Conservation (phyloP, 2,888 invertebrate genomes). For the Crossocerus cetratus region DNA sequence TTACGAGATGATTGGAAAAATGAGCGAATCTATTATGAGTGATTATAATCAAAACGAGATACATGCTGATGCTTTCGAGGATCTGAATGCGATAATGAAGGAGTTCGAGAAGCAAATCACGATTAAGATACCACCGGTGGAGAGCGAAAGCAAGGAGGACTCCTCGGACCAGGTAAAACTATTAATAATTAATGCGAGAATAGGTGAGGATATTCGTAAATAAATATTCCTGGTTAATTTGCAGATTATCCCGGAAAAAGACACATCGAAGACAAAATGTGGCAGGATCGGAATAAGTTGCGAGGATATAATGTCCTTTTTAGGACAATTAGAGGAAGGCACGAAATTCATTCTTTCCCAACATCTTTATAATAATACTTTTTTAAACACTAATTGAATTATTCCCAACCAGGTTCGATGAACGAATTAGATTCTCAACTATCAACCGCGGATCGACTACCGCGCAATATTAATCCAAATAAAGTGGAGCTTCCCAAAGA, state of each 20-base stretch:
- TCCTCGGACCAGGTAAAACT: no score
- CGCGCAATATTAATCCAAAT: neutral
- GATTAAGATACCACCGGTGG: constrained; percentile 18
- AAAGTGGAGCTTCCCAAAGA: neutral
- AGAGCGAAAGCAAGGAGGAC: neutral
- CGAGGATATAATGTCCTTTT: constrained; percentile 70
- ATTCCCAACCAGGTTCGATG: constrained; percentile 12
- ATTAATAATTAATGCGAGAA: no score
- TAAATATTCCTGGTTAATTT: neutral
- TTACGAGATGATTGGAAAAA: no score
- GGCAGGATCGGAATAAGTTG: constrained; percentile 59
- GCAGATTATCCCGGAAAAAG: constrained; percentile 54
- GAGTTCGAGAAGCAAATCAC: constrained; percentile 62
- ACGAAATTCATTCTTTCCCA: constrained; percentile 7
- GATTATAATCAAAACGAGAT: constrained; percentile 69
- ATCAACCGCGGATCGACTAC: neutral
- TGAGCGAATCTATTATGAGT: constrained; percentile 10
- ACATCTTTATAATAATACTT: neutral
- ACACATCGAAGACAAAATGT: constrained; percentile 47
- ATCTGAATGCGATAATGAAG: constrained; percentile 68
- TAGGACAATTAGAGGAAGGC: constrained; percentile 66
- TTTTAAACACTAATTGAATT: neutral
- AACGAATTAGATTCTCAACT: no score
- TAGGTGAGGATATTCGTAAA: neutral
- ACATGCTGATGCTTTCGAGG: constrained; percentile 58